Conservation (phyloP, 1,140 invertebrate species). For the Calosoma granatense region DNA sequence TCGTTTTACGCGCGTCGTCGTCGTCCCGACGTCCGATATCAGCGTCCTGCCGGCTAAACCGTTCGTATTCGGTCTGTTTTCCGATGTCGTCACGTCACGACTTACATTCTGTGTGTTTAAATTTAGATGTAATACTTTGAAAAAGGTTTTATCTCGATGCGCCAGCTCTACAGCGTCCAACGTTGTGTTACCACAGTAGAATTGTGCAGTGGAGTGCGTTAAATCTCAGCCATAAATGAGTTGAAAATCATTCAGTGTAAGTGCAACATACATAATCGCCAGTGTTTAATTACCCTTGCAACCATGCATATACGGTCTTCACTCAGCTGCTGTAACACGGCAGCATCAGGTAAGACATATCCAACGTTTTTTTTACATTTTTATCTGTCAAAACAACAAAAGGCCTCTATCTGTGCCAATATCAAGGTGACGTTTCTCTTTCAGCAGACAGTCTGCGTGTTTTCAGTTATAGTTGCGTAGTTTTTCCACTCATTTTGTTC, state of each 20-base stretch:
- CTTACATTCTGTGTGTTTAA: slow-evolving; percentile 3
- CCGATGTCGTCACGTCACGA: neutral
- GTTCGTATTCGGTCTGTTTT: neutral
- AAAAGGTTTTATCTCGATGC: slow-evolving; percentile 3
- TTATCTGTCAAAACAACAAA: slow-evolving; percentile 5
- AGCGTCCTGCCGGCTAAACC: neutral
- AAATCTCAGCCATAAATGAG: neutral
- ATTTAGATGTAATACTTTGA: slow-evolving; percentile 3
- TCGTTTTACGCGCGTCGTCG: too few relatives aligned
- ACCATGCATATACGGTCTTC: neutral
- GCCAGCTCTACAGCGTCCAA: neutral
- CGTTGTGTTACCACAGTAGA: neutral
- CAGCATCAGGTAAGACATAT: neutral
- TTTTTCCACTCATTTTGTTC: neutral
- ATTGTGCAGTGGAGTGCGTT: neutral
- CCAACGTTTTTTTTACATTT: neutral
- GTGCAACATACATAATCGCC: neutral
- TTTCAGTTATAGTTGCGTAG: neutral
- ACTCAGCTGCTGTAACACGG: neutral
- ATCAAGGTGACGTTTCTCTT: too few relatives aligned
- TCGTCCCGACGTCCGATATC: too few relatives aligned
- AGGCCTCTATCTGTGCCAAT: too few relatives aligned
- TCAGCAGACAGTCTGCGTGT: too few relatives aligned
- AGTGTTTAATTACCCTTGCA: too few relatives aligned
- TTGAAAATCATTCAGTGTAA: neutral